Evolutionary conservation across 2,113 vertebrate genomes (phyloP), one percentile per base, ranked within the genome.

Genomic region (Eleginops maclovinus): DNA sequence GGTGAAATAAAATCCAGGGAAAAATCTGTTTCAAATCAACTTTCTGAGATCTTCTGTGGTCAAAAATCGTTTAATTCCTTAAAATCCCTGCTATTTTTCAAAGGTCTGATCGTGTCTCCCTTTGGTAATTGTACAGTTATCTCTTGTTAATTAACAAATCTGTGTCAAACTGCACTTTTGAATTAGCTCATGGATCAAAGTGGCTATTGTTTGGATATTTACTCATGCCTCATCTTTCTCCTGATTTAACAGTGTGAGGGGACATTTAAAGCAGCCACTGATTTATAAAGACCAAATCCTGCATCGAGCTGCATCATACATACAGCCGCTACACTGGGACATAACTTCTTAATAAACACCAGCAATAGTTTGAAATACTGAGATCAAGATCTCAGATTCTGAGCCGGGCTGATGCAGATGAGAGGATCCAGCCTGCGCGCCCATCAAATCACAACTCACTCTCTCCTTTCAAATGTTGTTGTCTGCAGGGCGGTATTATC

Each of bases 401-500:
- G 41, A 72, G 70, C 50, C 47, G 21, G 12, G 44, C 50, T 51
- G 26, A 78, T 71, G 60, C 50, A 68, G 73, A 79, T 79, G 54
- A 73, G 36, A 59, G 22, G 56, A 78, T 72, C 21, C 61, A 70
- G 44, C 55, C 77, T 58, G 62, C 59, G 72, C 74, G 51, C 43
- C 9, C 22, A 61, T n/a, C 40, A 71, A 79, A 76, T 24, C 61
- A 64, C 55, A 77, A 62, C 71, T 69, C 51, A 63, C 54, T 58
- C 71, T 24, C 47, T 68, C 50, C 46, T 77, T 75, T 78, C 56
- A 75, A 46, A 79, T 56, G 46, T 54, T 44, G 77, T 55, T 51
- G 75, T 74, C 90, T 86, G 66, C 81, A 64, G 75, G 79, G 59
- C 4, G 36, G 78, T 71, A 89, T 89, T 81, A 86, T 83, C 77